Conservation (phyloP, 2,113 vertebrate genomes). For the Montifringilla adamsi region DNA sequence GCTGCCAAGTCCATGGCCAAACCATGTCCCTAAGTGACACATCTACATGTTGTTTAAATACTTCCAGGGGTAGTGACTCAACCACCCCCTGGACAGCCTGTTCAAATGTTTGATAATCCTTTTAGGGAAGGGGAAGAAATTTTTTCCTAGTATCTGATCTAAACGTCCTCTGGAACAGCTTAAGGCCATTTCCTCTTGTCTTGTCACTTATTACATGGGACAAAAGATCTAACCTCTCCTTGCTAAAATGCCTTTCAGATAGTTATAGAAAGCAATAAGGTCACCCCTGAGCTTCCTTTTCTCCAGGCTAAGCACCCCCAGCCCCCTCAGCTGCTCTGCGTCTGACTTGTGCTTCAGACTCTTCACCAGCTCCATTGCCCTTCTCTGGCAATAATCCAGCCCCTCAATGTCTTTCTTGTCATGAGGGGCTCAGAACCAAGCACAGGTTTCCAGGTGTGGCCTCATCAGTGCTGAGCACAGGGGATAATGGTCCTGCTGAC, state of each 20-base stretch:
- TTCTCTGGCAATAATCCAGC: background rate
- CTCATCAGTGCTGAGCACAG: background rate
- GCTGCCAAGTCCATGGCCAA: background rate
- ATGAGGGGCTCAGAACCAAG: background rate
- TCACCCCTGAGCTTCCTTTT: background rate
- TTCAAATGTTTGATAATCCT: background rate
- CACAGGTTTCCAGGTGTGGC: background rate
- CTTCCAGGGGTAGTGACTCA: background rate
- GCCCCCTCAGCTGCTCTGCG: background rate
- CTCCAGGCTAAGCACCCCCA: background rate
- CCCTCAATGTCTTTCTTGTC: background rate
- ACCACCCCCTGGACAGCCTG: background rate
- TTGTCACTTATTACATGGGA: background rate
- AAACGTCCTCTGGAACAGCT: background rate
- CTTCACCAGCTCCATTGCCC: background rate
- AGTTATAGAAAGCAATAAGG: background rate
- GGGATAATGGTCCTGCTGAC: background rate
- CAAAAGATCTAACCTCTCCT: background rate
- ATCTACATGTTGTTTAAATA: background rate
- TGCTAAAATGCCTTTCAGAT: background rate
- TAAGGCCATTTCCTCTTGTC: background rate
- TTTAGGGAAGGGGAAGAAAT: background rate
- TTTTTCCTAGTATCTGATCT: background rate
- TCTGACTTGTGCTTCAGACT: accelerated
- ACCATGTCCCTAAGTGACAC: background rate